These are phyloP conservation scores for Pseudonaja textilis DNA, from an alignment of 2,113 vertebrate species.

Conservation along the genomic window DNA sequence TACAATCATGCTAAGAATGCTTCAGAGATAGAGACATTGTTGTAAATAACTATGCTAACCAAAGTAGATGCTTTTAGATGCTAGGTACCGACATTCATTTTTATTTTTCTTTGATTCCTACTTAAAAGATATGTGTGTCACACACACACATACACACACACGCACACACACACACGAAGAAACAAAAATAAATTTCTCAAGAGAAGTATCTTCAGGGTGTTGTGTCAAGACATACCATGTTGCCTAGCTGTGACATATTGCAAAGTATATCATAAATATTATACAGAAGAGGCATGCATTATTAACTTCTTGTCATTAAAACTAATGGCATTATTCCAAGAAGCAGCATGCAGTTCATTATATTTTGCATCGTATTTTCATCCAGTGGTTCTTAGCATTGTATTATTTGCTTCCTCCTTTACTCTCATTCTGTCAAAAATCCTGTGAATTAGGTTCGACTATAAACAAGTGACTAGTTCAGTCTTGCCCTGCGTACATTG, in stretches of 20 bases:
- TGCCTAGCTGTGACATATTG: not conserved
- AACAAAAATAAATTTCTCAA: not conserved
- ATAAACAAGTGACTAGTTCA: not conserved
- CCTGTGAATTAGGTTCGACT: not conserved
- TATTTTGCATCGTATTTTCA: not conserved
- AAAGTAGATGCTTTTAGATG: not conserved
- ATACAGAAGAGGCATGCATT: not conserved
- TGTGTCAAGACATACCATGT: not conserved
- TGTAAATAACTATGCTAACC: not conserved
- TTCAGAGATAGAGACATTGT: not conserved
- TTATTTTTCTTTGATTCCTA: not conserved
- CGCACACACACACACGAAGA: not conserved
- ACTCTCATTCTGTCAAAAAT: not conserved
- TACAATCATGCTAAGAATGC: not conserved
- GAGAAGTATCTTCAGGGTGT: not conserved
- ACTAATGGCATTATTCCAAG: not conserved
- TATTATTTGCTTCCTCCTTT: not conserved
- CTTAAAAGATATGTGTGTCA: not conserved
- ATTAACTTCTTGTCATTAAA: not conserved
- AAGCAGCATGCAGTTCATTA: not conserved
- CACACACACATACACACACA: not conserved
- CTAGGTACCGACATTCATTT: not conserved
- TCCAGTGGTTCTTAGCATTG: not conserved
- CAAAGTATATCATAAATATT: not conserved
- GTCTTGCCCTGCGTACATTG: not conserved